phyloP scores from a whole-genome alignment of 1,140 invertebrate genomes.

The Pseudomyrmex flavicornis region DNA sequence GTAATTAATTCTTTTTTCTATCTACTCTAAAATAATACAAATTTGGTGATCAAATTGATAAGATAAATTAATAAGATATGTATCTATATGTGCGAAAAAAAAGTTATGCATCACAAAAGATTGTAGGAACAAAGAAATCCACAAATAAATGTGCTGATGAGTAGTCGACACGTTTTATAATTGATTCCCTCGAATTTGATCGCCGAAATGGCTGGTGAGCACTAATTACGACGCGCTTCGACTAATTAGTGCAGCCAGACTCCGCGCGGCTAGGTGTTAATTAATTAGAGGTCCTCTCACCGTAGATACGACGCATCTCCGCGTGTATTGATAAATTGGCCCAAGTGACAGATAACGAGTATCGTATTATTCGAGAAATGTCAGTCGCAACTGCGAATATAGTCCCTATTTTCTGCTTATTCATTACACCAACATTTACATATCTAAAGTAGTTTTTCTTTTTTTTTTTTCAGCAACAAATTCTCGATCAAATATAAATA shows the following conservation, averaged over 20 bases:
- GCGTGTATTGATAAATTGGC: slow-evolving; percentile 41
- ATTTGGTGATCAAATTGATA: too few relatives aligned
- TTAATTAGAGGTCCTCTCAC: slow-evolving; percentile 84
- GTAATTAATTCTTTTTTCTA: neutral
- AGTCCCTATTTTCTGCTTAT: slow-evolving; percentile 6
- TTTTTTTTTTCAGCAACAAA: neutral
- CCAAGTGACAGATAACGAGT: slow-evolving; percentile 45
- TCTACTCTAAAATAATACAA: too few relatives aligned
- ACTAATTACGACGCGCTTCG: slow-evolving; percentile 83
- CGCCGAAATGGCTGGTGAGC: slow-evolving; percentile 81
- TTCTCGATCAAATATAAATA: neutral
- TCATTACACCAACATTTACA: slow-evolving; percentile 4
- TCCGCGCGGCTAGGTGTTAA: slow-evolving; percentile 81
- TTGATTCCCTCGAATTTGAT: slow-evolving; percentile 79
- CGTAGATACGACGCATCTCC: slow-evolving; percentile 28
- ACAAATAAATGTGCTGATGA: slow-evolving; percentile 57
- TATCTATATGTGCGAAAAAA: neutral
- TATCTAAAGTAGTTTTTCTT: neutral
- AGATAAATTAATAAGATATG: neutral
- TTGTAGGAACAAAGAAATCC: slow-evolving; percentile 11
- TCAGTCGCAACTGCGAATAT: slow-evolving; percentile 25
- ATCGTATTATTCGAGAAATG: slow-evolving; percentile 49
- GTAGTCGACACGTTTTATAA: slow-evolving; percentile 77
- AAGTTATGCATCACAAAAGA: neutral
- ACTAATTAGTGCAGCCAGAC: slow-evolving; percentile 82